A percentile compares a stretch with the other conserved stretches of the same genome.
These are phyloP conservation scores for Aurelia aurita complex sp. Pacific DNA, from an alignment of 30 jellyfish, hydroid and myxozoan species.

Conservation along the genomic window DNA sequence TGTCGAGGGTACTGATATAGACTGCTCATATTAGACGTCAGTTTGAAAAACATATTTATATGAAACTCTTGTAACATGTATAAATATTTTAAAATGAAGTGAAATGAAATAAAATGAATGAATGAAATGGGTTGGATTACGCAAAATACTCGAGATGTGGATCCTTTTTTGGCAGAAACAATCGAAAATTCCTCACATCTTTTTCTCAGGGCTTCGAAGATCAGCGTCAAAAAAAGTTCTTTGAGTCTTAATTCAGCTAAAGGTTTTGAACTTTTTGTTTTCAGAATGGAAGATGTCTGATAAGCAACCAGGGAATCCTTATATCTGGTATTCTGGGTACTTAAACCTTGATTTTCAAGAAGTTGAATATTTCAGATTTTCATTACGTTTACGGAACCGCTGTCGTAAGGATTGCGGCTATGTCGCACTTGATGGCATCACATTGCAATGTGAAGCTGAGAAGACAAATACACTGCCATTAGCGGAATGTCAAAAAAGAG, in stretches of 20 bases:
- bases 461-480: constrained; percentile 27
- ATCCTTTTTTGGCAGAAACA: too few relatives aligned
- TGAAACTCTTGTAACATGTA: too few relatives aligned
- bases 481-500: constrained; percentile 50
- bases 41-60: too few relatives aligned
- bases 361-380: constrained; percentile 56
- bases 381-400: constrained; percentile 17
- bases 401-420: constrained; percentile 71
- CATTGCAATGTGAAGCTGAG: constrained; percentile 64
- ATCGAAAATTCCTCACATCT: too few relatives aligned
- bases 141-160: too few relatives aligned
- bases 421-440: constrained; percentile 75
- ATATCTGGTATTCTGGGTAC: constrained; percentile 47
- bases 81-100: too few relatives aligned
- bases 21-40: too few relatives aligned
- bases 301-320: constrained; percentile 58
- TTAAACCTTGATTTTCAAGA: constrained; percentile 19
- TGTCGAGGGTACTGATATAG: too few relatives aligned
- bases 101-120: too few relatives aligned
- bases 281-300: constrained; percentile 70
- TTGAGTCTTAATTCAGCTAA: background rate
- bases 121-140: too few relatives aligned
- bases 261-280: background rate
- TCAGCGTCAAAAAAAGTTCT: too few relatives aligned
- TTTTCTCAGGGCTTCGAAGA: too few relatives aligned